These are phyloP conservation scores for Thumatha senex DNA, from an alignment of 2,888 invertebrate genomes.

Conservation along the genomic window DNA sequence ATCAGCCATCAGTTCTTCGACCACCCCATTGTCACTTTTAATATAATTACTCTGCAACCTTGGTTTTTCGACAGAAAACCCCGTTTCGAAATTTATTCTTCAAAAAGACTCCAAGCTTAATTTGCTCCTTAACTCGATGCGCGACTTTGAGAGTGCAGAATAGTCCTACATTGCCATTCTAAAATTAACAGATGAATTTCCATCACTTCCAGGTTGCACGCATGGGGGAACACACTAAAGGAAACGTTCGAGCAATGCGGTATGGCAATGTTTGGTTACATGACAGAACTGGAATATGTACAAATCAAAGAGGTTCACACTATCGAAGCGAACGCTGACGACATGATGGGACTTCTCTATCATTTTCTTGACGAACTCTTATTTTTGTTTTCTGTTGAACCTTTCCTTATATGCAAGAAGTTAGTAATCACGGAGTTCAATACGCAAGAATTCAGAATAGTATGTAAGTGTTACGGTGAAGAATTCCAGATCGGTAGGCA, in stretches of 20 bases:
- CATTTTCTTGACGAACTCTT: slow-evolving; percentile 97
- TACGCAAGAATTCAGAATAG: slow-evolving; percentile 90
- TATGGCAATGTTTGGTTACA: slow-evolving; percentile 98
- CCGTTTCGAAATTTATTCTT: too few relatives aligned
- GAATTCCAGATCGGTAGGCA: slow-evolving; percentile 96
- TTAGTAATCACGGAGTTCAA: slow-evolving; percentile 95
- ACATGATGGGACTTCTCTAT: slow-evolving; percentile 93
- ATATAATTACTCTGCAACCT: too few relatives aligned
- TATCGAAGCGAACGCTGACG: slow-evolving; percentile 95
- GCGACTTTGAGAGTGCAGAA: too few relatives aligned
- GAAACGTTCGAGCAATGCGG: slow-evolving; percentile 98
- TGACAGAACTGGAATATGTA: slow-evolving; percentile 95
- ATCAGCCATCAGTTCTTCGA: too few relatives aligned
- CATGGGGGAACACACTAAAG: slow-evolving; percentile 94
- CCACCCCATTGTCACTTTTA: too few relatives aligned
- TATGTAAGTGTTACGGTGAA: slow-evolving; percentile 94
- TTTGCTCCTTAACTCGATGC: too few relatives aligned
- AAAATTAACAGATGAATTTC: background rate
- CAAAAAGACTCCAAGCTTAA: too few relatives aligned
- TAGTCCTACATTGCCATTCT: too few relatives aligned
- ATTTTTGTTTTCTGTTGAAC: slow-evolving; percentile 96
- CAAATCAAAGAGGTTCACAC: slow-evolving; percentile 90
- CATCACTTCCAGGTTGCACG: slow-evolving; percentile 87
- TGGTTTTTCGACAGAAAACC: too few relatives aligned
- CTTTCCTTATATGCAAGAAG: slow-evolving; percentile 93